Evolutionary conservation across 2,113 vertebrate genomes (phyloP), one percentile per base, ranked within the genome.

Genomic region (Thermophis baileyi): DNA sequence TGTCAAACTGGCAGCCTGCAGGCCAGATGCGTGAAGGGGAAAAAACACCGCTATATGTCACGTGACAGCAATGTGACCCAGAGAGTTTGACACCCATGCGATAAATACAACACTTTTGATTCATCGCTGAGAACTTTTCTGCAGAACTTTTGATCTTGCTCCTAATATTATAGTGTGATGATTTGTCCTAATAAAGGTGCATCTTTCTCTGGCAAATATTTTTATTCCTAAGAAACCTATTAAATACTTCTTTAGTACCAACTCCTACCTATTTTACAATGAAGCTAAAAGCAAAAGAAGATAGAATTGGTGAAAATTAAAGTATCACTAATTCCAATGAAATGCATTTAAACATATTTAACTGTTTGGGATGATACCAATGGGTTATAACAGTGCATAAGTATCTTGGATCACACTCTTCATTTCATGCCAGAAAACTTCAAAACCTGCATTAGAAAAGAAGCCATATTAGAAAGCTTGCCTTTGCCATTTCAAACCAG

Each of bases 401-500:
- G 6, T 85, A 35, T 24, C 2, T 86, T 63, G 74, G 46, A 93
- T 24, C 46, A 35, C 47, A 54, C 6, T 16, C 88, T 55, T 20
- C 3, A 81, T 94, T 93, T 95, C 89, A 94, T 91, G n/a, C 46
- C 87, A 81, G 51, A 40, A 81, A 88, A 40, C 63, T 51, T 81
- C 51, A 49, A 30, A 85, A 89, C 30, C 44, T 89, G 44, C 85
- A 91, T 50, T 44, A 53, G 53, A n/a, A 44, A 85, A 51, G 22
- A 85, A 85, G 53, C 46, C 60, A 85, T 89, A 60, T 57, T 9
- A 85, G 18, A 51, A 86, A 35, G 30, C 53, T 86, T 91, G 46
- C 44, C 54, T 89, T 63, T 30, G 85, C 50, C 14, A 27, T 74
- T 92, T 30, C 90, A 53, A 51, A 11, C 92, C 47, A 1, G 87